Evolutionary conservation across 2,113 vertebrate genomes (phyloP).

Genomic region (Triplophysa tibetana): DNA sequence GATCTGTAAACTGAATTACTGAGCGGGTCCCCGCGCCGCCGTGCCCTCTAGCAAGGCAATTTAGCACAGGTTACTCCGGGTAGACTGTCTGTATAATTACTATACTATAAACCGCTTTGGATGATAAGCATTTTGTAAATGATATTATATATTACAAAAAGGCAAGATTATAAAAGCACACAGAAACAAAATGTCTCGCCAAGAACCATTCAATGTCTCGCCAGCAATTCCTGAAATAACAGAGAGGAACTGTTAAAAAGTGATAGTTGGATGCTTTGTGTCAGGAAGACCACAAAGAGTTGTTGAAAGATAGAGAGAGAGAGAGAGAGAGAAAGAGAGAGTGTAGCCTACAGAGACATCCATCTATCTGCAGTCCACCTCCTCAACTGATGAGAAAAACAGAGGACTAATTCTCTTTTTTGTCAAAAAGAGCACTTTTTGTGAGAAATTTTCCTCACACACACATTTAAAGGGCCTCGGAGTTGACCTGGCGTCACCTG

Average conservation of each 20-base stretch:
- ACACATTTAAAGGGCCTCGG: not conserved
- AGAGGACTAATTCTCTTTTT: not conserved
- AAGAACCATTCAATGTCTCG: too few relatives aligned
- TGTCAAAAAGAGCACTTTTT: not conserved
- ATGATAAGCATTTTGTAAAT: not conserved
- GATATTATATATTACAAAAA: not conserved
- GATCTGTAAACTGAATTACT: not conserved
- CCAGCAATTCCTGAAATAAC: too few relatives aligned
- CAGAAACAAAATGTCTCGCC: not conserved
- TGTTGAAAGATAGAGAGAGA: too few relatives aligned
- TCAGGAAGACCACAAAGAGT: too few relatives aligned
- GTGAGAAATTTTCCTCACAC: not conserved
- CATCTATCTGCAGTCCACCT: not conserved
- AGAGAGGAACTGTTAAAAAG: too few relatives aligned
- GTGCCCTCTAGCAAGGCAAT: not conserved
- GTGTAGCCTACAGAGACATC: too few relatives aligned
- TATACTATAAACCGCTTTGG: not conserved
- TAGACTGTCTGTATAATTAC: constrained; percentile 1
- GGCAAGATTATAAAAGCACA: not conserved
- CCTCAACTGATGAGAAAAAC: not conserved
- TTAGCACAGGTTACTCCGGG: not conserved
- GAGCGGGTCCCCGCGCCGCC: not conserved
- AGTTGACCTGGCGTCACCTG: constrained; percentile 21
- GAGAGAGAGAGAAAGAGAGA: too few relatives aligned
- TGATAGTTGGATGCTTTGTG: too few relatives aligned